Base-by-base conservation (phyloP, 1,140 invertebrate species). In the Olivierus martensii region DNA sequence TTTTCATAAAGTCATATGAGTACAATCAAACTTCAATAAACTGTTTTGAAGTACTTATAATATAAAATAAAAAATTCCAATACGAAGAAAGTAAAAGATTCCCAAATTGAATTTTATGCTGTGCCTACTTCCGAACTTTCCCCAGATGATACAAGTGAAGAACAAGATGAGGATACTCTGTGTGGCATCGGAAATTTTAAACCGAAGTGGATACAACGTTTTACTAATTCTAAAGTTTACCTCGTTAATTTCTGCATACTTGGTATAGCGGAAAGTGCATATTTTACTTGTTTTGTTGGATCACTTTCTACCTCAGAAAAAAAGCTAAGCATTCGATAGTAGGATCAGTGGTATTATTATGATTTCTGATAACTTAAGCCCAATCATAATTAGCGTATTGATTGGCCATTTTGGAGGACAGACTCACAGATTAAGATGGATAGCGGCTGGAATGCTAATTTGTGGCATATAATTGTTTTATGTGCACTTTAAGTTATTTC, bases 301-400 rank as follows among this genome's bases (percentile, higher is more conserved):
- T 53, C 53, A 43, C 46, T 51, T 21, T 53, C 56, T 18, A 57
- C 56, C 3, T 42, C 53, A 17, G 56, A 57, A 37, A 57, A n/a
- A 51, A 7, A 47, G 83, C 56, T 87, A 83, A 63, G 83, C 81
- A 61, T 84, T 86, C 61, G 80, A 81, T 1, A 83, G 80, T 10
- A 77, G 78, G 65, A 81, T 79, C 34, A 81, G 80, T 49, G 81
- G 80, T 79, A 64, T 62, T 17, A 57, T 64, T 17, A 21, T 64
- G 19, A 53, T 57, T 22, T 51, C 56, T 5, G 56, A 57, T 44
- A 57, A 57, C 44, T 12, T 57, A 1, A 53, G 51, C 22, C 51
- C 51, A 17, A 41, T 21, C 12, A 11, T 57, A n/a, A 52, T 52
- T 18, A 34, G 51, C 36, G 7, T 53, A 12, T 37, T 57, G 12